These are phyloP conservation scores for Cryptocephalus moraei DNA, from an alignment of 2,888 invertebrate genomes.

Conservation along the genomic window DNA sequence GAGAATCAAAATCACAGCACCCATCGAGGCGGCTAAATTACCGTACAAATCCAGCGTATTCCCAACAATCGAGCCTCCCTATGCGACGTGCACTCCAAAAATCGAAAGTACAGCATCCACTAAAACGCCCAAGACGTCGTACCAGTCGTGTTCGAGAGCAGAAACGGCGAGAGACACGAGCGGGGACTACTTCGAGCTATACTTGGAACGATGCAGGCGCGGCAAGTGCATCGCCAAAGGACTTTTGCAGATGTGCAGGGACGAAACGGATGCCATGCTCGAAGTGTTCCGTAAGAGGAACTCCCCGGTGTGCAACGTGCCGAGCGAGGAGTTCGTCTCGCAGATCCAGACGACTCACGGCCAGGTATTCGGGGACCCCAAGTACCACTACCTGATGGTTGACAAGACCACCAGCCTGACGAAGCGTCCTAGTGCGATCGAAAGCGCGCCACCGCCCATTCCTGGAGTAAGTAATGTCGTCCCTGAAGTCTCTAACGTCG, in stretches of 20 bases:
- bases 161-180: background rate
- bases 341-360: slow-evolving; percentile 1
- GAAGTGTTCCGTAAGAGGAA: background rate
- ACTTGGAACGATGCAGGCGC: background rate
- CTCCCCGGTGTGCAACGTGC: background rate
- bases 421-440: too few relatives aligned
- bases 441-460: too few relatives aligned
- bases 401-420: background rate
- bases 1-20: too few relatives aligned
- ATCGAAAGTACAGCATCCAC: too few relatives aligned
- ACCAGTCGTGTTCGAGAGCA: too few relatives aligned
- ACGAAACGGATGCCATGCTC: background rate
- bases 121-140: too few relatives aligned
- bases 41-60: too few relatives aligned
- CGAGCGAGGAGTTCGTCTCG: background rate
- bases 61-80: too few relatives aligned
- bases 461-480: too few relatives aligned
- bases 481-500: too few relatives aligned
- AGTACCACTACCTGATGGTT: slow-evolving; percentile 1
- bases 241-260: background rate
- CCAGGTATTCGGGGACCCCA: background rate
- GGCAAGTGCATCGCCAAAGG: background rate
- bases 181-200: background rate
- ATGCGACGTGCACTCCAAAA: too few relatives aligned
- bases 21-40: too few relatives aligned